Evolutionary conservation across 2,888 invertebrate species (phyloP), one percentile per base, ranked within the genome.

Genomic region (Pristionchus mayeri): DNA sequence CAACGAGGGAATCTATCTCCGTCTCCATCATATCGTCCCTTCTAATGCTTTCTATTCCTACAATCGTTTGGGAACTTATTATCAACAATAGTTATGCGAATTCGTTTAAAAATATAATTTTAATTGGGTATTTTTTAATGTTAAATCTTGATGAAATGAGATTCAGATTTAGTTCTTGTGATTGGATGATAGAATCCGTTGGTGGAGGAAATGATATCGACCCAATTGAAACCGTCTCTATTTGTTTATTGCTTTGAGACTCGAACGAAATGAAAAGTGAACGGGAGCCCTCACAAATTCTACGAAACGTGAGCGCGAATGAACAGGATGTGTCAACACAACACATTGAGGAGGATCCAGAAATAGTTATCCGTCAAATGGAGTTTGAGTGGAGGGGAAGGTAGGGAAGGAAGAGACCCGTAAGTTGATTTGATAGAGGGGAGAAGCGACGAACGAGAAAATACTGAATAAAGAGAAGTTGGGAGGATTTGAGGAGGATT

Each of bases 381-480:
- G 71, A 40, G 40, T 71, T 71, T 40, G n/a, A 24, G 24, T 40
- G 24, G 71, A 71, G n/a, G 24, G n/a, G 24, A 71, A 34, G 44
- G 44, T 18, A 24, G 24, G 40, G 67, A 67, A 34, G 63, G 34
- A 16, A 34, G 34, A 34, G 63, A 63, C 7, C 37, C 71, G 71
- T 71, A 71, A 71, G 71, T 71, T 24, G 71, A 71, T 71, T 71
- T 71, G 71, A 71, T 71, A 71, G 71, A 71, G 18, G 40, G 40
- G 24, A 71, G 71, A n/a, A 71, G 71, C 40, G 40, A 21, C 40
- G 71, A 71, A 71, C 71, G 71, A 44, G 40, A 71, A 37, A 71
- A 54, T 7, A 54, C 54, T 18, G 54, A 16, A 71, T 37, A 71
- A 44, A 71, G 67, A 67, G 37, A 71, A 71, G 71, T 37, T 71